Evolutionary conservation across 1,140 invertebrate genomes (phyloP).

Genomic region (Halictus rubicundus): DNA sequence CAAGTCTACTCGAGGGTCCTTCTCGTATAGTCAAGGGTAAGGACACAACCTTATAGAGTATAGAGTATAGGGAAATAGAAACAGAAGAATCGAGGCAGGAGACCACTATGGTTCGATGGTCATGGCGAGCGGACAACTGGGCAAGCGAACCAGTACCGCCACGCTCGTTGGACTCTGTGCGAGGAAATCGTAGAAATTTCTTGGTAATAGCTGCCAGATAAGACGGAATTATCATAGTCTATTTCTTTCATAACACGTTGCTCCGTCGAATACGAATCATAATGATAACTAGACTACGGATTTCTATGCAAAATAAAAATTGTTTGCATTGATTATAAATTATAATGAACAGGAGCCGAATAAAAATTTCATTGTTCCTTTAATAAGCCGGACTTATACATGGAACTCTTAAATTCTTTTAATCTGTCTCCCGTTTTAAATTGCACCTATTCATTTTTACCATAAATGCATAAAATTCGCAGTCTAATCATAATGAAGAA

Average conservation of each 20-base stretch:
- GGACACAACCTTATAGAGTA: neutral
- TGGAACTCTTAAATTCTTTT: no score
- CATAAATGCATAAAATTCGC: no score
- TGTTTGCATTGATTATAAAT: no score
- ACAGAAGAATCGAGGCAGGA: slow-evolving; percentile 45
- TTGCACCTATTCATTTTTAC: no score
- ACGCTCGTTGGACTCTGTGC: slow-evolving; percentile 49
- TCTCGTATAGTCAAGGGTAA: neutral
- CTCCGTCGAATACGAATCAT: neutral
- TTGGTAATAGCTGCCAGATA: slow-evolving; percentile 49
- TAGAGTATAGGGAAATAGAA: slow-evolving; percentile 9
- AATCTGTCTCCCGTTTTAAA: no score
- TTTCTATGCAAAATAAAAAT: no score
- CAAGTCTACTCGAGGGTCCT: neutral
- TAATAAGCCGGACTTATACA: no score
- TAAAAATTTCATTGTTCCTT: no score
- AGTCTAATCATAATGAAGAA: no score
- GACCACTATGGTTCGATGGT: slow-evolving; percentile 54
- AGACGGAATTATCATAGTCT: slow-evolving; percentile 46
- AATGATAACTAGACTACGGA: no score
- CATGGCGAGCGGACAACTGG: slow-evolving; percentile 55
- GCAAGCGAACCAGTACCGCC: slow-evolving; percentile 49
- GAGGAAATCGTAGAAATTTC: slow-evolving; percentile 61
- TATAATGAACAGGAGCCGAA: no score
- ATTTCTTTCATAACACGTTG: neutral